Conservation (phyloP, 2,888 invertebrate genomes). For the Aporophyla nigra region DNA sequence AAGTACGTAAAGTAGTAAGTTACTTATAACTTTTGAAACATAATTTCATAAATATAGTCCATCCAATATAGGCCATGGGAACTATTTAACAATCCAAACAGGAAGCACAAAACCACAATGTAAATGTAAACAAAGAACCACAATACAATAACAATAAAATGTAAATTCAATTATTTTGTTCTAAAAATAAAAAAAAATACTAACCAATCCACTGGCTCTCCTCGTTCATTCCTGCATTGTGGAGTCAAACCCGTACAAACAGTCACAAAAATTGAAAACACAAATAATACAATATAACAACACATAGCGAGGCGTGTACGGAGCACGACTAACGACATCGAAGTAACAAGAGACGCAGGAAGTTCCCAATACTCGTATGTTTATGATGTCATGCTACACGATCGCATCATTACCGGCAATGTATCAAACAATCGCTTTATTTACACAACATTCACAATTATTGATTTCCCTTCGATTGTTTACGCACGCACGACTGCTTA, state of each 20-base stretch:
- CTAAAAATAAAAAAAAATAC: slow-evolving; percentile 63
- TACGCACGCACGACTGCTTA: slow-evolving; percentile 38
- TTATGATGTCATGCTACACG: slow-evolving; percentile 78
- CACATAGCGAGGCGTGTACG: slow-evolving; percentile 77
- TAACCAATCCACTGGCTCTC: slow-evolving; percentile 94
- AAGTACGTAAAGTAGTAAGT: neutral
- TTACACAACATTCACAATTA: slow-evolving; percentile 78
- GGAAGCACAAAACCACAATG: slow-evolving; percentile 36
- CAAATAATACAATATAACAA: slow-evolving; percentile 68
- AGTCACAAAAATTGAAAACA: slow-evolving; percentile 75
- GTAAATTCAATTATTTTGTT: neutral
- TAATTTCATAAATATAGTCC: neutral
- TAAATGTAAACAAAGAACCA: slow-evolving; percentile 39
- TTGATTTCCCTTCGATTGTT: slow-evolving; percentile 68
- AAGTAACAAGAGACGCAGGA: slow-evolving; percentile 83
- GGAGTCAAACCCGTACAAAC: slow-evolving; percentile 79
- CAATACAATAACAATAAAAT: slow-evolving; percentile 11
- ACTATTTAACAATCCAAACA: slow-evolving; percentile 24
- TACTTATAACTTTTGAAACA: neutral
- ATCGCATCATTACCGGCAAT: slow-evolving; percentile 65
- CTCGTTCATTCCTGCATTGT: slow-evolving; percentile 91
- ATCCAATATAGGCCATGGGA: no score
- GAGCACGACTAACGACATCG: slow-evolving; percentile 67
- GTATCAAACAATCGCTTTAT: slow-evolving; percentile 82
- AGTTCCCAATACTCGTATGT: slow-evolving; percentile 73